phyloP scores from a whole-genome alignment of 2,113 vertebrate genomes.

The Scartelaos histophorus region DNA sequence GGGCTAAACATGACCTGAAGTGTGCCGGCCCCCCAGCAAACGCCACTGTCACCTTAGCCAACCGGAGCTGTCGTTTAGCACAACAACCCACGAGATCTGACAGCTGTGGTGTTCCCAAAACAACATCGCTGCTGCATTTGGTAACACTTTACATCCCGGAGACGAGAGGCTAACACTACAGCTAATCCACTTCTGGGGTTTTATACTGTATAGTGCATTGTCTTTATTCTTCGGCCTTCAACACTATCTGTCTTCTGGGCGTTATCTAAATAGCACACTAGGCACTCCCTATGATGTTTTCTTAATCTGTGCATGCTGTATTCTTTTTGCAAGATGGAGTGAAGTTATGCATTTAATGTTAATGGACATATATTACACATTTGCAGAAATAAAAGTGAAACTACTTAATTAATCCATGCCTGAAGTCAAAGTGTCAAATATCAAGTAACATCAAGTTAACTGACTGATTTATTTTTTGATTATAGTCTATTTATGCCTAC shows the following conservation, averaged over 20 bases:
- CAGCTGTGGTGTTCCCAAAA: slow-evolving; percentile 78
- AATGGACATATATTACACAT: too few relatives aligned
- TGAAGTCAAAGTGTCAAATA: too few relatives aligned
- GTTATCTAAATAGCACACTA: slow-evolving; percentile 10
- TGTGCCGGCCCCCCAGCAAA: slow-evolving; percentile 80
- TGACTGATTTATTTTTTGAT: too few relatives aligned
- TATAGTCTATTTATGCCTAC: too few relatives aligned
- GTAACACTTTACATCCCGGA: slow-evolving; percentile 72
- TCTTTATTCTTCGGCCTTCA: slow-evolving; percentile 35
- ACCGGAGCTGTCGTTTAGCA: slow-evolving; percentile 70
- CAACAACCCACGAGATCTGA: slow-evolving; percentile 70
- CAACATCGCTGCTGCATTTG: slow-evolving; percentile 74
- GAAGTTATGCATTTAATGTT: too few relatives aligned
- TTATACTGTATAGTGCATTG: slow-evolving; percentile 4
- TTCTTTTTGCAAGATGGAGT: too few relatives aligned
- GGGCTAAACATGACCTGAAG: slow-evolving; percentile 83
- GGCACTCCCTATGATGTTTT: background rate
- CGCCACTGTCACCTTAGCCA: slow-evolving; percentile 77
- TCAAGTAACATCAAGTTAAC: too few relatives aligned
- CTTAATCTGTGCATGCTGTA: too few relatives aligned
- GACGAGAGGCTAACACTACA: slow-evolving; percentile 68
- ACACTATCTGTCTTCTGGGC: slow-evolving; percentile 5
- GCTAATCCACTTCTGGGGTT: slow-evolving; percentile 54
- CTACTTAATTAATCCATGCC: too few relatives aligned
- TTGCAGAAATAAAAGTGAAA: too few relatives aligned